Evolutionary conservation across 2,113 vertebrate species (phyloP), one percentile per base, ranked within the genome.

Genomic region (Gavialis gangeticus): DNA sequence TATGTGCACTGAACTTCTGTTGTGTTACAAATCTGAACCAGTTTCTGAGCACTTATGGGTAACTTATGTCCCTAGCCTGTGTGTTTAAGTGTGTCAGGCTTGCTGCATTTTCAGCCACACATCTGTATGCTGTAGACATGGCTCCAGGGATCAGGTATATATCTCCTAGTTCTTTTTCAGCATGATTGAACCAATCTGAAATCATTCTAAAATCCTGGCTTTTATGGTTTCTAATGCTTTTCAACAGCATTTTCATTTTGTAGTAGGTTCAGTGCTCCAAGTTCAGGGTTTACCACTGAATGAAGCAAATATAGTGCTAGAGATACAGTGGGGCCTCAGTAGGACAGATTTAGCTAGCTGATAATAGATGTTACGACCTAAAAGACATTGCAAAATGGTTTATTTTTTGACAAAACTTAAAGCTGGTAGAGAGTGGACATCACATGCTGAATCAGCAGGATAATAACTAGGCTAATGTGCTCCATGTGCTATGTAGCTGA

Each of bases 381-480:
- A 34, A 69, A 69, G 16, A 34, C 17, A 19, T 16, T 73, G 71
- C 4, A 63, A 8, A 64, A 30, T 60, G 76, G 9, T 4, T 87
- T 67, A 10, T 63, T 91, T 92, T 86, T 67, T 9, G n/a, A 3
- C 4, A 85, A 75, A 14, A 18, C 75, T 76, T 76, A 25, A 54
- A 55, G 62, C 62, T 13, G 62, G 66, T 16, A 69, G 64, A n/a
- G 64, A 54, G 22, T 22, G 21, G 22, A 75, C 34, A 75, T 27
- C 12, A 54, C 14, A 16, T 14, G 37, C 25, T 46, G 22, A 25
- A 75, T 75, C 22, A 54, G 24, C 24, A 54, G 13, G 13, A 75
- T 73, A 22, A 13, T 73, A 25, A 17, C 56, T 2, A 71, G 56
- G 4, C 67, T 79, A 34, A 46, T 0, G 0, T 3, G 22, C 5